Percentiles rank a stretch among this genome's conserved stretches.
Conservation (phyloP, 2,797 vertebrate genomes). For the Chelidonichthys spinosus region DNA sequence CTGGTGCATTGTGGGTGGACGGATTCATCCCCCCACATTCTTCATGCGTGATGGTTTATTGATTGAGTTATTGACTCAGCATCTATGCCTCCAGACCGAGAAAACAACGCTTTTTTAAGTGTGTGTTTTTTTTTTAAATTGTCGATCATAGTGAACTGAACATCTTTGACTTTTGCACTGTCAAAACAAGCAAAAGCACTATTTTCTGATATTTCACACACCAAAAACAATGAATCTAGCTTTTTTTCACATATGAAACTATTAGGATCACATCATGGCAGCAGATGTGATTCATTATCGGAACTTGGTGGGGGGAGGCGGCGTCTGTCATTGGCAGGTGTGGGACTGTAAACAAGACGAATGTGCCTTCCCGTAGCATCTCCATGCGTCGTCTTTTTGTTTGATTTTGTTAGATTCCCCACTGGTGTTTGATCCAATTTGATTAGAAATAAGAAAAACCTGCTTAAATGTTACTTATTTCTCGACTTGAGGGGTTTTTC, state of each 20-base stretch:
- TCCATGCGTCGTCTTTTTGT: slow-evolving; percentile 41
- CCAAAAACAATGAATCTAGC: not conserved
- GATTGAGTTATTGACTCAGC: slow-evolving; percentile 37
- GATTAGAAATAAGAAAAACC: slow-evolving; percentile 49
- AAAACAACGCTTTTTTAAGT: slow-evolving; percentile 17
- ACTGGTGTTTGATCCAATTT: slow-evolving; percentile 41
- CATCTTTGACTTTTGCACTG: not conserved
- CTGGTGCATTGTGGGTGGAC: slow-evolving; percentile 11
- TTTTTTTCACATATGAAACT: slow-evolving; percentile 21
- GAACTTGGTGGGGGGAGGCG: not conserved
- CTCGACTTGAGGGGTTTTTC: slow-evolving; percentile 15
- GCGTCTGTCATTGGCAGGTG: slow-evolving; percentile 11
- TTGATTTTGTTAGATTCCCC: slow-evolving; percentile 51
- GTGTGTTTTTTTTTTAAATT: not conserved
- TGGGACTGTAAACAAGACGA: slow-evolving; percentile 48
- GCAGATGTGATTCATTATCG: slow-evolving; percentile 22
- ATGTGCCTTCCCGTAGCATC: slow-evolving; percentile 19
- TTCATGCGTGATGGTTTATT: slow-evolving; percentile 41
- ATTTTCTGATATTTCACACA: not conserved
- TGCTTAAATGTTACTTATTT: slow-evolving; percentile 56
- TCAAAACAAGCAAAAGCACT: not conserved
- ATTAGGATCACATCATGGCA: not conserved
- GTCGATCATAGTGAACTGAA: not conserved
- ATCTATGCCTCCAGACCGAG: slow-evolving; percentile 13
- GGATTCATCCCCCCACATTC: slow-evolving; percentile 23